Evolutionary conservation across 1,140 invertebrate genomes (phyloP).

Genomic region (Drosophila rhopaloa): DNA sequence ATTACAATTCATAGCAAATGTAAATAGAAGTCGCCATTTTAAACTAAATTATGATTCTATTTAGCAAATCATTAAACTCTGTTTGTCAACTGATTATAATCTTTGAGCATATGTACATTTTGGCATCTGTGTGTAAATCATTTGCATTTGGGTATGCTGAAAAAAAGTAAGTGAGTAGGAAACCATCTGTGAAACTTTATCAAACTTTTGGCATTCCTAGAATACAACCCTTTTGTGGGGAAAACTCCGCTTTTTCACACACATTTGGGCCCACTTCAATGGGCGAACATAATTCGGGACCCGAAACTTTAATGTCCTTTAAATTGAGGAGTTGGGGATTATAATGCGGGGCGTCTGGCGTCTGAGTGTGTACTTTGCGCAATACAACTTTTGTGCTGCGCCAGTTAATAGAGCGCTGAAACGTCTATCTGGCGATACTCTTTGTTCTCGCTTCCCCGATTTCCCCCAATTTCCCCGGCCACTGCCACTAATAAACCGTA

Average conservation of each 20-base stretch:
- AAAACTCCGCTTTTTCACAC: not conserved
- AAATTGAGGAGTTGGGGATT: not conserved
- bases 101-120: no score
- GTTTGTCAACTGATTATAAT: no score
- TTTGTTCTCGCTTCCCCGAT: constrained; percentile 22
- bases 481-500: constrained; percentile 52
- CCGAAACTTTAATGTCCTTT: constrained; percentile 11
- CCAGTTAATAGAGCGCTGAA: constrained; percentile 56
- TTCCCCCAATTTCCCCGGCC: not conserved
- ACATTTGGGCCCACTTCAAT: not conserved
- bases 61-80: no score
- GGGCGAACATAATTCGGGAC: constrained; percentile 5
- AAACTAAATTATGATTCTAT: no score
- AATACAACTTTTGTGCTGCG: constrained; percentile 33
- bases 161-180: no score
- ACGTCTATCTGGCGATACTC: constrained; percentile 28
- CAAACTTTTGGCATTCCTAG: no score
- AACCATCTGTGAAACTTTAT: no score
- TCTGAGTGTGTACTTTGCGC: constrained; percentile 35
- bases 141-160: no score
- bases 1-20: no score
- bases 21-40: no score
- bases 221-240: not conserved
- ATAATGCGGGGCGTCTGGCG: constrained; percentile 2
- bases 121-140: no score